phyloP scores from a whole-genome alignment of 1,140 invertebrate species.

The Drosophila lowei region DNA sequence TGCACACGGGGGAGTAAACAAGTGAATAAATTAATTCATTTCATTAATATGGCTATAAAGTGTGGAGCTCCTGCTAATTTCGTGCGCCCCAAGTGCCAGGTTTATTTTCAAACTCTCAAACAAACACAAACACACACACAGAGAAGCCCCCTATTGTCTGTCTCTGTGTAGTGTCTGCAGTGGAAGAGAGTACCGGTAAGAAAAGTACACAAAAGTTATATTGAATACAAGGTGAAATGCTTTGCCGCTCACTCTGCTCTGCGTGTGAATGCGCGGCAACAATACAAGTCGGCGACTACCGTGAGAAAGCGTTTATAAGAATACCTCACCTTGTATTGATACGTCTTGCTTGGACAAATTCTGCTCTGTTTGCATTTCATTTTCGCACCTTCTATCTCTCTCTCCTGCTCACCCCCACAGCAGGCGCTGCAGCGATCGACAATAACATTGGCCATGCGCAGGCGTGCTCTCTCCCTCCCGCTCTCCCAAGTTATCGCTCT shows the following conservation, averaged over 20 bases:
- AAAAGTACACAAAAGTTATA: neutral
- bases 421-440: slow-evolving; percentile 14
- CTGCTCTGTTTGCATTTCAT: slow-evolving; percentile 11
- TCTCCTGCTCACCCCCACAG: too few relatives aligned
- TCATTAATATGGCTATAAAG: slow-evolving; percentile 59
- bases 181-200: slow-evolving; percentile 15
- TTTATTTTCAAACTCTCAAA: slow-evolving; percentile 63
- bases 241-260: too few relatives aligned
- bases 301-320: too few relatives aligned
- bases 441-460: slow-evolving; percentile 26
- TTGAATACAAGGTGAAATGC: too few relatives aligned
- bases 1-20: slow-evolving; percentile 50
- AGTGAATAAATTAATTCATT: slow-evolving; percentile 65
- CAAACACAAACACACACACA: slow-evolving; percentile 21
- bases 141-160: too few relatives aligned
- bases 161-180: slow-evolving; percentile 27
- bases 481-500: slow-evolving; percentile 10
- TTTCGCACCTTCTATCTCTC: slow-evolving; percentile 45
- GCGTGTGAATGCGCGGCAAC: too few relatives aligned
- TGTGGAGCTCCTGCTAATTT: slow-evolving; percentile 47
- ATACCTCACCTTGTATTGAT: neutral
- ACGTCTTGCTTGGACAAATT: too few relatives aligned
- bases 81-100: slow-evolving; percentile 26
- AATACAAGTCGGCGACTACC: too few relatives aligned
- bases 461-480: slow-evolving; percentile 24